phyloP scores from a whole-genome alignment of 2,113 vertebrate species.

The Epinephelus moara region DNA sequence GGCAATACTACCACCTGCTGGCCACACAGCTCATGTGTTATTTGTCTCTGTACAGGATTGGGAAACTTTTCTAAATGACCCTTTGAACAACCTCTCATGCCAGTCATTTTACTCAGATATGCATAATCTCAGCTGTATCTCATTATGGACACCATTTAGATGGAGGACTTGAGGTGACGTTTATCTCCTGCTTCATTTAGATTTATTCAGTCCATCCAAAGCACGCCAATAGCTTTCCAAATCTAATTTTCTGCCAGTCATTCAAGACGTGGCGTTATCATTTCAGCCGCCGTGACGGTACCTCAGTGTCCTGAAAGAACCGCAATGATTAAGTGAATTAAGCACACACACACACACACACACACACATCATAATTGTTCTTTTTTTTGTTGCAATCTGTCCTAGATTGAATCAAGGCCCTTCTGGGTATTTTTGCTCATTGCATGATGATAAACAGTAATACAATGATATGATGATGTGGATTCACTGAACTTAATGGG shows the following conservation, averaged over 20 bases:
- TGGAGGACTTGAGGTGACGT: too few relatives aligned
- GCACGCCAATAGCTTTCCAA: neutral
- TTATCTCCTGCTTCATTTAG: neutral
- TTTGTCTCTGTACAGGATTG: neutral
- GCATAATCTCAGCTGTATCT: neutral
- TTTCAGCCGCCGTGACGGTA: neutral
- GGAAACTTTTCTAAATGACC: neutral
- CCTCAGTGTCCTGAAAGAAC: conserved; percentile 8
- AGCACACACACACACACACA: neutral
- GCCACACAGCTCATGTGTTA: neutral
- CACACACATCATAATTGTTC: conserved; percentile 6
- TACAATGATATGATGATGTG: conserved; percentile 11
- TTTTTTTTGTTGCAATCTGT: conserved; percentile 26
- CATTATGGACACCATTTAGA: neutral
- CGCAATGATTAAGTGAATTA: conserved; percentile 18
- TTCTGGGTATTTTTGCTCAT: conserved; percentile 37
- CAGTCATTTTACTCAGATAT: neutral
- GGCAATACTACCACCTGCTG: conserved; percentile 70
- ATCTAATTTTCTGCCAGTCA: conserved; percentile 8
- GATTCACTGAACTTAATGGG: conserved; percentile 32
- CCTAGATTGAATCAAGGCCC: conserved; percentile 49
- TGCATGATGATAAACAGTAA: conserved; percentile 39
- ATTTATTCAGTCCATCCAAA: neutral
- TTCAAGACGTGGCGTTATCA: neutral
- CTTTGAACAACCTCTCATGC: neutral